phyloP scores from a whole-genome alignment of 2,113 vertebrate genomes.

The Camelus bactrianus region DNA sequence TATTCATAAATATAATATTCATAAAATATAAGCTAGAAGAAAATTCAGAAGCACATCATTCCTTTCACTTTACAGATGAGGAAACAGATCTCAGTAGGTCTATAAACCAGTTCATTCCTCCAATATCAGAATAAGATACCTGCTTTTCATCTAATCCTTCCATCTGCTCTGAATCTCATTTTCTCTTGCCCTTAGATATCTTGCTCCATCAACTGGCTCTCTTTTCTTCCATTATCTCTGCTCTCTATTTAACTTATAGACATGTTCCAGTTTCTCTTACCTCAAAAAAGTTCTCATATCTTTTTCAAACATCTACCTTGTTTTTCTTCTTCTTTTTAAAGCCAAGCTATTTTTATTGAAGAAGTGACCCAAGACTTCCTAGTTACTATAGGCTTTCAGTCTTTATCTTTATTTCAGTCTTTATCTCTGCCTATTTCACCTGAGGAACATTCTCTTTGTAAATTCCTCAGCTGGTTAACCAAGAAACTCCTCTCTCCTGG shows the following conservation, averaged over 20 bases:
- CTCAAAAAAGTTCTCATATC: background rate
- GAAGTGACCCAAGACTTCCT: background rate
- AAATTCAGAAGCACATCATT: background rate
- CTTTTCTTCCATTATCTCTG: background rate
- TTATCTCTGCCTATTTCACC: background rate
- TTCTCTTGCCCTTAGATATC: background rate
- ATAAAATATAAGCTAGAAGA: background rate
- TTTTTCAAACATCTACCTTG: background rate
- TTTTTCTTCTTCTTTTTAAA: constrained; percentile 17
- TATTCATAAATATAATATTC: background rate
- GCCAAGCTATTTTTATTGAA: background rate
- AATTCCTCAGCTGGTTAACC: background rate
- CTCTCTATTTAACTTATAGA: background rate
- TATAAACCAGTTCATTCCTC: background rate
- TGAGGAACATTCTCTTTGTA: background rate
- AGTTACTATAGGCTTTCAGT: background rate
- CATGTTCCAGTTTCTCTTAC: background rate
- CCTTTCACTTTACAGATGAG: background rate
- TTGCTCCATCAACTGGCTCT: background rate
- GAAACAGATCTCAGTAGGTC: background rate
- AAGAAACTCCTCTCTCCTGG: background rate
- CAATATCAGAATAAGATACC: background rate
- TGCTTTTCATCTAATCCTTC: background rate
- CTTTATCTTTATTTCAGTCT: background rate
- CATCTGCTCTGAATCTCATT: background rate